Percentiles rank a stretch among this genome's conserved stretches.
Evolutionary conservation across 2,888 invertebrate species (phyloP).

Genomic region (Drosophila lutescens): DNA sequence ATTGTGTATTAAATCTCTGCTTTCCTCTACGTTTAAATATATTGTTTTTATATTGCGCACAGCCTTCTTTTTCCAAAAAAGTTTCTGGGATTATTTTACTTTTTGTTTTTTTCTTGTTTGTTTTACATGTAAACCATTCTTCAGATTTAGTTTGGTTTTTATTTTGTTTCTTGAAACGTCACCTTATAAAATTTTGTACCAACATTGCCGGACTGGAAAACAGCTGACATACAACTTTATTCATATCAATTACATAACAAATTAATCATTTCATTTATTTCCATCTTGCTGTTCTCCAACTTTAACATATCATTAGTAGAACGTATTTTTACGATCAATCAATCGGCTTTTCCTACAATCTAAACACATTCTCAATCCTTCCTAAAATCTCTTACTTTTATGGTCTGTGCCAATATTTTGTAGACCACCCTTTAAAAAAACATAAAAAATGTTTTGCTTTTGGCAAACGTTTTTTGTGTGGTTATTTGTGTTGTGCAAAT

Average conservation of each 20-base stretch:
- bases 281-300: slow-evolving; percentile 19
- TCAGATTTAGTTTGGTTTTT: slow-evolving; percentile 15
- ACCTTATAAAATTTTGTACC: slow-evolving; percentile 75
- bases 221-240: slow-evolving; percentile 38
- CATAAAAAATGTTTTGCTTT: slow-evolving; percentile 36
- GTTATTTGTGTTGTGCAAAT: slow-evolving; percentile 32
- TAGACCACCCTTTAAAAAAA: slow-evolving; percentile 27
- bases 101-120: slow-evolving; percentile 30
- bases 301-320: slow-evolving; percentile 31
- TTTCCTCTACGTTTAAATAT: slow-evolving; percentile 24
- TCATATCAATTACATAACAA: slow-evolving; percentile 32
- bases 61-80: slow-evolving; percentile 66
- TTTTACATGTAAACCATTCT: slow-evolving; percentile 45
- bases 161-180: slow-evolving; percentile 39
- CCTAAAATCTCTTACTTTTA: neutral
- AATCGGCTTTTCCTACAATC: slow-evolving; percentile 2
- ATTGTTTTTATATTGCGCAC: slow-evolving; percentile 63
- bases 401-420: neutral
- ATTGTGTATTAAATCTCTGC: slow-evolving; percentile 18
- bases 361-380: slow-evolving; percentile 11
- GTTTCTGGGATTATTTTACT: slow-evolving; percentile 39
- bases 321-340: slow-evolving; percentile 3
- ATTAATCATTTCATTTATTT: slow-evolving; percentile 7
- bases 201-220: slow-evolving; percentile 56
- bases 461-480: slow-evolving; percentile 9